Evolutionary conservation across 2,888 invertebrate genomes (phyloP), one percentile per base, ranked within the genome.

Genomic region (Perizoma flavofasciatum): DNA sequence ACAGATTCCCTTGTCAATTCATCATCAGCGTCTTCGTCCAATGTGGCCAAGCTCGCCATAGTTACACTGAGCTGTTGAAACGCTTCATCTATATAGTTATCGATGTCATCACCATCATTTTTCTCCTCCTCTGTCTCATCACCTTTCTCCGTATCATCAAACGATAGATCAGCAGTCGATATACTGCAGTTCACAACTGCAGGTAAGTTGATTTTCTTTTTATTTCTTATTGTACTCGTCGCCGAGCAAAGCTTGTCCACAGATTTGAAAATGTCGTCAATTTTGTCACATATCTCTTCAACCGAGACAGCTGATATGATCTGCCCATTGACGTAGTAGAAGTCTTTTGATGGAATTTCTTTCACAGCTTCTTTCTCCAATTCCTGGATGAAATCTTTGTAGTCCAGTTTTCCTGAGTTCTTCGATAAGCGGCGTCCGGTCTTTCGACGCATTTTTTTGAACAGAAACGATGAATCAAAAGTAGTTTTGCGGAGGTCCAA

Each of bases 251-350:
- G 66, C 46, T 85, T 85, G 10, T 91, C 89, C 4, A 92, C 83
- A 2, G 91, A 90, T 63, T 83, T 86, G 67, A 92, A 91, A 1
- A 91, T 79, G 5, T 86, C 81, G 47, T 92, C 91, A 9, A 90
- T 90, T 55, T 79, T 79, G 8, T 80, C 77, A 50, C 90, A 90
- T 6, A 90, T 87, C 1, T 86, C 82, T 65, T 90, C 89, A 0
- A 89, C 82, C 0, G 90, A 89, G 0, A 72, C 72, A 0, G 88
- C 89, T 0, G 90, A 89, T 0, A 88, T 67, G 0, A 89, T 81
- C 50, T 89, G 83, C 0, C 88, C 88, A 62, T 79, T 83, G 56
- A 87, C 71, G 65, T 70, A 83, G 55, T 81, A 84, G 58, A 85
- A 86, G 45, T 81, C 78, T 55, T 82, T 83, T 0, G 73, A 66